Base-by-base conservation (phyloP, 1,140 invertebrate genomes). In the Sarcophaga bullata region DNA sequence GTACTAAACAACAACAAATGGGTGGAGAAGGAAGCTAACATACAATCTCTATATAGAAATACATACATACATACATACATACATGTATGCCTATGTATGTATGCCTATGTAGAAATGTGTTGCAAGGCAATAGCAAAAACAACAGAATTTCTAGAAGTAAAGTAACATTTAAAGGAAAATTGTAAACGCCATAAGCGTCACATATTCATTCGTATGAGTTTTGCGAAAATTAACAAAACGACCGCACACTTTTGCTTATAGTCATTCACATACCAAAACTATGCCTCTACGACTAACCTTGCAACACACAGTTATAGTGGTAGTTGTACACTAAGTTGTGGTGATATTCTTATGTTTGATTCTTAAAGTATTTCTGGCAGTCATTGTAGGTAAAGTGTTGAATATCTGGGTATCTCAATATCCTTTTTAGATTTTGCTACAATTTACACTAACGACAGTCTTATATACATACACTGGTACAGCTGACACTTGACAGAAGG, bases 161-260 rank as follows among this genome's bases (percentile, higher is more conserved):
- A 68, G 62, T 68, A 68, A 68, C 1, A 7, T 25, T 68, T 68
- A 19, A 10, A 68, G 19, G 62, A 68, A 68, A 19, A 68, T 68
- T 68, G 62, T 68, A 68, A 68, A 68, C 62, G 62, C 62, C 62
- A 68, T 25, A 68, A 68, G 62, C 62, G 62, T 68, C 62, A 68
- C 62, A 68, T 68, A 68, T 37, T 37, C 25, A 4, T 37, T 2
- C 25, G 19, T n/a, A n/a, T n/a, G n/a, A 68, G 58, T 62, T 62
- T 37, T 62, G 17, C 58, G 10, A 68, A 68, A 68, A 25, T 25
- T 68, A 68, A 68, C 62, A 68, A 68, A 68, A 68, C 62, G 62
- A 68, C 62, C 62, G 62, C 62, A 68, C 62, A 68, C 62, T 68
- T 68, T 68, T 52, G 2, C 50, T 52, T 52, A 10, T 52, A 10